Evolutionary conservation across 1,140 invertebrate genomes (phyloP).

Genomic region (Lucilia sericata): DNA sequence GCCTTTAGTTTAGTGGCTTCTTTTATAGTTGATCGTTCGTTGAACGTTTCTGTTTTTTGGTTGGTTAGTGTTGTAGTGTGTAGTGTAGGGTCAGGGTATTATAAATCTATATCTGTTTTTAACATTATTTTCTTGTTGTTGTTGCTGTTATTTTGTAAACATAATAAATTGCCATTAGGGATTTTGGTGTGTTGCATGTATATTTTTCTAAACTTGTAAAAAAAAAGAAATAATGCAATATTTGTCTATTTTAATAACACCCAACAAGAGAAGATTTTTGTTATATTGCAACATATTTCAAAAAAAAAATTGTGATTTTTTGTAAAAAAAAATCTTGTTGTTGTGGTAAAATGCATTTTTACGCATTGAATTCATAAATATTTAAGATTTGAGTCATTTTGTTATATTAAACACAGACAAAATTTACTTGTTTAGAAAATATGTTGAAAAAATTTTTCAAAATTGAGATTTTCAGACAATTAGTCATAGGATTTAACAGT

Average conservation of each 20-base stretch:
- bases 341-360: too few relatives aligned
- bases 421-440: too few relatives aligned
- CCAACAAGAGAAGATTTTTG: neutral
- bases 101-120: conserved; percentile 34
- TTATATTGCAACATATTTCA: neutral
- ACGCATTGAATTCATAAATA: too few relatives aligned
- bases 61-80: neutral
- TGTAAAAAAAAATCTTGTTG: too few relatives aligned
- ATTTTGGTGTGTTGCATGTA: neutral
- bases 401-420: too few relatives aligned
- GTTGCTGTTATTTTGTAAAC: conserved; percentile 16
- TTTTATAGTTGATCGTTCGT: neutral
- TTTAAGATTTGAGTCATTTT: too few relatives aligned
- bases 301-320: neutral
- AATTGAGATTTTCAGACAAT: too few relatives aligned
- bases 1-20: too few relatives aligned
- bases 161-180: conserved; percentile 40
- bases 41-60: neutral
- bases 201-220: neutral
- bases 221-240: neutral
- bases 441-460: too few relatives aligned
- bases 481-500: too few relatives aligned
- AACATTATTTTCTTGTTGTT: neutral
- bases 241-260: conserved; percentile 34
- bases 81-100: conserved; percentile 33